phyloP scores from a whole-genome alignment of 2,113 vertebrate genomes.

The human (Homo sapiens) region GRCh38 chr11:45999501-46000000 shows the following conservation, averaged over 20 bases:
- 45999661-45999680: not conserved
- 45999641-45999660: not conserved
- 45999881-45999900: not conserved
- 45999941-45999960: not conserved
- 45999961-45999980: conserved; percentile 31
- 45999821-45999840: not conserved
- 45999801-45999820: not conserved
- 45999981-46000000: conserved; percentile 16
- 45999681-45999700: not conserved
- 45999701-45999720: not conserved
- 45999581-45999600: not conserved
- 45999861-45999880: not conserved
- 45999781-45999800: not conserved
- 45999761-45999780: not conserved
- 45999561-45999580: conserved; percentile 41
- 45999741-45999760: not conserved
- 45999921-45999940: not conserved
- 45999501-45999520: not conserved
- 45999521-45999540: not conserved
- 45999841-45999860: not conserved
- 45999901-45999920: not conserved
- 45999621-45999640: not conserved
- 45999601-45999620: not conserved
- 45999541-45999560: conserved; percentile 44
- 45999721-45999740: not conserved